Evolutionary conservation across 2,113 vertebrate genomes (phyloP).

Genomic region (Marmota flaviventris): DNA sequence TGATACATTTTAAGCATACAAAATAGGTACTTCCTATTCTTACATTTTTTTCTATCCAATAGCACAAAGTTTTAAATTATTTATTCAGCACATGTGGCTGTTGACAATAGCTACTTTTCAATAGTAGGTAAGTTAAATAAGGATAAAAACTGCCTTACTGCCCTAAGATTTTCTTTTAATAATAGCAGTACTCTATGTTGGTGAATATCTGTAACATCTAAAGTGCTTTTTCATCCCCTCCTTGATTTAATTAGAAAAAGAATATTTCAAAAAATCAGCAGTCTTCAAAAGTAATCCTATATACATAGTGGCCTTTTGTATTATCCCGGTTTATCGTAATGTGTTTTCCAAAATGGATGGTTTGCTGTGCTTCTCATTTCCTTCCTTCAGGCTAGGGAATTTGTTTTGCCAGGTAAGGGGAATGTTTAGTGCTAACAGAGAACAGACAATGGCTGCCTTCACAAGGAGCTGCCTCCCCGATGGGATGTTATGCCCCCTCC

Average conservation of each 20-base stretch:
- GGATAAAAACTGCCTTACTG: neutral
- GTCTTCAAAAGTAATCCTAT: neutral
- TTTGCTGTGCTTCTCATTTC: neutral
- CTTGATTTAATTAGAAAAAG: slow-evolving; percentile 53
- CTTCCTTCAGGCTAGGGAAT: neutral
- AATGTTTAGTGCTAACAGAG: neutral
- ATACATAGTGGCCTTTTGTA: neutral
- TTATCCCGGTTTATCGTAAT: neutral
- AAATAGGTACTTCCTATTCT: neutral
- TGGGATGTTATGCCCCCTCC: accelerated
- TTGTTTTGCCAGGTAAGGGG: neutral
- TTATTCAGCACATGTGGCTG: neutral
- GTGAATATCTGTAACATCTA: neutral
- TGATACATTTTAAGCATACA: neutral
- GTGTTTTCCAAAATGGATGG: neutral
- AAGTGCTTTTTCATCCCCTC: slow-evolving; percentile 5
- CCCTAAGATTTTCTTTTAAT: slow-evolving; percentile 19
- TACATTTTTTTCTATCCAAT: neutral
- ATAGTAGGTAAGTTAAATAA: neutral
- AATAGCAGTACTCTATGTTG: neutral
- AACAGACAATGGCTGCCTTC: neutral
- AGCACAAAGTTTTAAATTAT: slow-evolving; percentile 42
- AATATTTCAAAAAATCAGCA: slow-evolving; percentile 49
- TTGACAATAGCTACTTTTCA: slow-evolving; percentile 29
- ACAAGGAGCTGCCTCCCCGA: neutral